Conservation (phyloP, 1,140 invertebrate genomes). For the Diachasmimorpha longicaudata region DNA sequence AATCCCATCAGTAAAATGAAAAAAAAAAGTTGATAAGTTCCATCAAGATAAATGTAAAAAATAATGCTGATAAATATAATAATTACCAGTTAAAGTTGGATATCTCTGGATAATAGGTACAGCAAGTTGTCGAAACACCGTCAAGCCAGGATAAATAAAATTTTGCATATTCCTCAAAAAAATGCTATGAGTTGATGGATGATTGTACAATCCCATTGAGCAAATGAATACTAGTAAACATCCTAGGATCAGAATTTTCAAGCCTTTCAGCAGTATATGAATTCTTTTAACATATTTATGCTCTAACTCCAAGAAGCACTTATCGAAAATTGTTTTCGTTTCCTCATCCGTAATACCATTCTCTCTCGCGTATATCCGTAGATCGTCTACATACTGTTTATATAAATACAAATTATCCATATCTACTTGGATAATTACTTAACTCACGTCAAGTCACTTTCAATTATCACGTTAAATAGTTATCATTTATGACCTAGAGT, state of each 20-base stretch:
- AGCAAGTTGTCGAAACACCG: conserved; percentile 66
- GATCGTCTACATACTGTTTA: conserved; percentile 41
- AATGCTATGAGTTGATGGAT: conserved; percentile 63
- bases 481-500: too few relatives aligned
- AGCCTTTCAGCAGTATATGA: conserved; percentile 10
- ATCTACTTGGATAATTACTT: neutral
- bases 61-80: too few relatives aligned
- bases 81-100: conserved; percentile 69
- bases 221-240: conserved; percentile 36
- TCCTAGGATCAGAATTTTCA: conserved; percentile 29
- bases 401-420: conserved; percentile 46
- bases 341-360: conserved; percentile 61
- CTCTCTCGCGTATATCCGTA: conserved; percentile 46
- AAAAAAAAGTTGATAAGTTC: too few relatives aligned
- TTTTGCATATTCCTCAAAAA: conserved; percentile 71
- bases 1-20: neutral
- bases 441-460: too few relatives aligned
- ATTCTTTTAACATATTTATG: conserved; percentile 36
- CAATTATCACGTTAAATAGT: too few relatives aligned
- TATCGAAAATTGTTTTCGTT: conserved; percentile 62
- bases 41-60: too few relatives aligned
- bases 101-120: conserved; percentile 69
- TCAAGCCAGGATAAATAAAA: conserved; percentile 73
- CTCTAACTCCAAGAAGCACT: conserved; percentile 59
- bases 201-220: conserved; percentile 50